Evolutionary conservation across 1,140 invertebrate genomes (phyloP).

Genomic region (Homalodisca vitripennis): DNA sequence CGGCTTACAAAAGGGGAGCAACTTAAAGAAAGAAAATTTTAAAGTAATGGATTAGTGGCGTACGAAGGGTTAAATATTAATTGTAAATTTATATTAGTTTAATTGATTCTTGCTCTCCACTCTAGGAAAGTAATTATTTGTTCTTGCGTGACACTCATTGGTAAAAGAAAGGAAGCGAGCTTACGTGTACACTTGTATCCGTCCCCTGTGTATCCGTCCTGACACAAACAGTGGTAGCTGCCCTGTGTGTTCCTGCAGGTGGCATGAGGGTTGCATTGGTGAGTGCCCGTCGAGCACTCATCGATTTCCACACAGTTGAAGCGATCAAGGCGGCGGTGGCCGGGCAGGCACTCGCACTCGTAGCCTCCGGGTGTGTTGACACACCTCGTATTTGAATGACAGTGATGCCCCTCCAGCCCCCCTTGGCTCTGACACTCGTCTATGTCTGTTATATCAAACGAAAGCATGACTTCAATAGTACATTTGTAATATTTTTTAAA

Average conservation of each 20-base stretch:
- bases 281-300: conserved; percentile 68
- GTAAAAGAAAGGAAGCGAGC: too few relatives aligned
- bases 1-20: too few relatives aligned
- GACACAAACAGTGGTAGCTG: conserved; percentile 80
- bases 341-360: conserved; percentile 77
- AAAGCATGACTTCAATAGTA: too few relatives aligned
- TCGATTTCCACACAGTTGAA: conserved; percentile 80
- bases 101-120: too few relatives aligned
- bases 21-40: too few relatives aligned
- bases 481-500: too few relatives aligned
- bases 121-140: too few relatives aligned
- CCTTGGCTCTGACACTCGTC: conserved; percentile 76
- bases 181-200: conserved; percentile 79
- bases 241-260: conserved; percentile 84
- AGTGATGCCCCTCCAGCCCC: conserved; percentile 74
- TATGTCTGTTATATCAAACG: too few relatives aligned
- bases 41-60: too few relatives aligned
- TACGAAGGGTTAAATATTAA: too few relatives aligned
- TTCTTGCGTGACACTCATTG: too few relatives aligned
- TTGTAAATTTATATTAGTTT: too few relatives aligned
- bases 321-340: conserved; percentile 69
- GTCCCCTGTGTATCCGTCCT: conserved; percentile 77
- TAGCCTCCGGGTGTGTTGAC: conserved; percentile 78
- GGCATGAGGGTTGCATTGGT: conserved; percentile 75
- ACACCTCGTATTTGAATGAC: conserved; percentile 75